Evolutionary conservation across 2,888 invertebrate genomes (phyloP), one percentile per base, ranked within the genome.

Genomic region (Apotomis capreana): DNA sequence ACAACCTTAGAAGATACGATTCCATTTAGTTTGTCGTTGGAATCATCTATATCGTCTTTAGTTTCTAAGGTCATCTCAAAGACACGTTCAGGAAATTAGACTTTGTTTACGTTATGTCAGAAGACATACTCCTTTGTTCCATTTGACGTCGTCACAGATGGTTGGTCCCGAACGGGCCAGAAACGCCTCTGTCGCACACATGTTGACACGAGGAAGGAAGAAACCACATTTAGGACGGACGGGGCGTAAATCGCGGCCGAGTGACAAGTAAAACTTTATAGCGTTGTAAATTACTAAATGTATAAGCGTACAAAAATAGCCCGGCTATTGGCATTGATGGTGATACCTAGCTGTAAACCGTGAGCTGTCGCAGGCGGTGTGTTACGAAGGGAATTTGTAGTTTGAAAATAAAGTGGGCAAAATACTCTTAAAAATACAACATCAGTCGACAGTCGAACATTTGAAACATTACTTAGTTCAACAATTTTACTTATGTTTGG

Each of bases 261-360:
- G 91, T 93, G 92, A 93, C 92, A 93, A 90, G 89, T 89, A 85
- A 90, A 90, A 91, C 85, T 92, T 92, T 93, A 92, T 90, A 82
- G 88, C 85, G 84, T 88, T 86, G 89, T 92, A 92, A 92, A 93
- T 90, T 89, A 86, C 86, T 86, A 84, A 84, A 89, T 87, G 85
- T 86, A 89, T 87, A 87, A 85, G 82, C 80, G 81, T 79, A 85
- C 89, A 85, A 88, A 90, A 91, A 92, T 93, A 92, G 90, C 78
- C 70, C 78, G 74, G 74, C 79, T 86, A 89, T 89, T 87, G 87
- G 84, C 84, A 83, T 83, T 86, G 87, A 87, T 90, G 83, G 82
- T 86, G 87, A 87, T 90, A 87, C 84, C 85, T 86, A 85, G 86
- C 76, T 78, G 87, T 90, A 84, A 88, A 87, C 81, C 81, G 86